Evolutionary conservation across 2,888 invertebrate genomes (phyloP).

Genomic region (Phaonia tiefii): DNA sequence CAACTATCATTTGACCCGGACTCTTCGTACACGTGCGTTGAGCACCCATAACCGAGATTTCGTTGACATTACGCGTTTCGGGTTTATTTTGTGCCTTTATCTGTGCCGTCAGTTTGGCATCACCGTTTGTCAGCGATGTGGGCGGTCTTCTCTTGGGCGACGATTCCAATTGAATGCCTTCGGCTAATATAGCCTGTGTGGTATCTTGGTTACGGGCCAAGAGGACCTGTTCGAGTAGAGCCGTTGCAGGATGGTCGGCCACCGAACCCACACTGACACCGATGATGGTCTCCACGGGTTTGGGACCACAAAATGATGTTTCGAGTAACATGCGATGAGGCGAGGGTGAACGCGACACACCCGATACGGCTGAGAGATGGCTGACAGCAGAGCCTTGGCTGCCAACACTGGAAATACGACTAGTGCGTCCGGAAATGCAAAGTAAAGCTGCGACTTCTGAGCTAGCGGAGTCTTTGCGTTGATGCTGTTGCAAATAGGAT

Average conservation of each 20-base stretch:
- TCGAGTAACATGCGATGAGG: constrained; percentile 95
- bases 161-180: constrained; percentile 82
- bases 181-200: constrained; percentile 84
- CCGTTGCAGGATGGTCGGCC: constrained; percentile 81
- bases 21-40: constrained; percentile 76
- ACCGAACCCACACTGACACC: constrained; percentile 81
- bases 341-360: constrained; percentile 88
- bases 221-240: constrained; percentile 82
- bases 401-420: constrained; percentile 90
- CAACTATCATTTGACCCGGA: constrained; percentile 79
- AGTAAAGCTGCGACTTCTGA: constrained; percentile 89
- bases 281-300: constrained; percentile 83
- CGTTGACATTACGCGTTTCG: constrained; percentile 48
- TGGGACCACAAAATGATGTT: constrained; percentile 94
- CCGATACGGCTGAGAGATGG: constrained; percentile 82
- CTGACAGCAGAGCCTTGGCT: constrained; percentile 87
- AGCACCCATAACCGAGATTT: constrained; percentile 70
- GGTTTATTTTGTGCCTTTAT: constrained; percentile 64
- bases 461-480: constrained; percentile 87
- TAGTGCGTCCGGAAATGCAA: constrained; percentile 89
- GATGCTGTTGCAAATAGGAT: constrained; percentile 82
- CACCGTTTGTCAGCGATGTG: constrained; percentile 73
- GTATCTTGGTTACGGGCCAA: constrained; percentile 85
- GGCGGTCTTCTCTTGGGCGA: constrained; percentile 72
- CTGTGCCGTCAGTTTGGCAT: constrained; percentile 68